Percentiles rank a stretch among this genome's conserved stretches.
phyloP scores from a whole-genome alignment of 1,140 invertebrate species.

The Tetramorium parvispinum region DNA sequence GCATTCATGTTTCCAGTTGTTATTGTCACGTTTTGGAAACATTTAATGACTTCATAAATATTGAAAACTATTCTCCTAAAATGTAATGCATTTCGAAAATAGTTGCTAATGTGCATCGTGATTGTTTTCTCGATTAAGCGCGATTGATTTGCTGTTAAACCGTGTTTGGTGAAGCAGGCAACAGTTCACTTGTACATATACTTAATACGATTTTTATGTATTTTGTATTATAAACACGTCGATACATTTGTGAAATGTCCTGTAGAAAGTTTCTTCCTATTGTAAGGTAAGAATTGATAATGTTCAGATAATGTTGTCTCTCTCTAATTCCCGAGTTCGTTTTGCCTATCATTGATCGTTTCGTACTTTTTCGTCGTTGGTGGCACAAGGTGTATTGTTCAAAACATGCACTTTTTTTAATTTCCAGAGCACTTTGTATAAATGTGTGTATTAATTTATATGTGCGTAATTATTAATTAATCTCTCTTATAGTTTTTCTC shows the following conservation, averaged over 20 bases:
- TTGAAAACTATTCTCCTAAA: background rate
- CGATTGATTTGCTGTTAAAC: background rate
- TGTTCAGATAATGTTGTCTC: constrained; percentile 17
- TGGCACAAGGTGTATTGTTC: constrained; percentile 19
- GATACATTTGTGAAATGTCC: constrained; percentile 60
- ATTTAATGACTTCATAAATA: background rate
- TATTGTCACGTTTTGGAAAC: background rate
- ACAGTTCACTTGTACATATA: constrained; percentile 34
- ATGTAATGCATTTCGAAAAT: background rate
- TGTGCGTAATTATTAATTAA: constrained; percentile 36
- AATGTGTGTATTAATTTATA: constrained; percentile 33
- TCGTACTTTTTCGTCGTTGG: constrained; percentile 22
- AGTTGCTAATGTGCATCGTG: background rate
- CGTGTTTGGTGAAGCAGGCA: background rate
- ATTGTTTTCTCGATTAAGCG: background rate
- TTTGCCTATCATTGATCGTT: background rate
- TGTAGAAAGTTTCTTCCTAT: constrained; percentile 65
- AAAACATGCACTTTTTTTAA: constrained; percentile 3
- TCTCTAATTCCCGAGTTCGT: constrained; percentile 27
- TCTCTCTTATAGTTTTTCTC: background rate
- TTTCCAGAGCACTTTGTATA: constrained; percentile 17
- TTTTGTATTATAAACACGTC: constrained; percentile 64
- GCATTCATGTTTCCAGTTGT: background rate
- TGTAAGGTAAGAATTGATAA: constrained; percentile 63
- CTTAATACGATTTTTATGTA: constrained; percentile 57